Conservation (phyloP, 2,113 vertebrate species). For the Leptobrachium ailaonicum region DNA sequence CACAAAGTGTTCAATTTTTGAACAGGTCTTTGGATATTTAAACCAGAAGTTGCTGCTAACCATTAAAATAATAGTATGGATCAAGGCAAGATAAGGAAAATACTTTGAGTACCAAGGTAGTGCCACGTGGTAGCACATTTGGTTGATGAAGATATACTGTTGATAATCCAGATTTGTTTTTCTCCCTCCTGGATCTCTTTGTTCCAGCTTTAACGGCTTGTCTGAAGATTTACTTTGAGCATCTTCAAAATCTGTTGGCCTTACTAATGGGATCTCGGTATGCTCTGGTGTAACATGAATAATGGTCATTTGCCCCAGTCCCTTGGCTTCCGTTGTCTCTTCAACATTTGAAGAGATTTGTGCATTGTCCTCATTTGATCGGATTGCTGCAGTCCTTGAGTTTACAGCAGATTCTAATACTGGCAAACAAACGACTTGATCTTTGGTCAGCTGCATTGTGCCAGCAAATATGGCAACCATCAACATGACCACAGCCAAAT, state of each 20-base stretch:
- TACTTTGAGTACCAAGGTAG: slow-evolving; percentile 99
- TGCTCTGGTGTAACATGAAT: slow-evolving; percentile 68
- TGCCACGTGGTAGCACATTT: slow-evolving; percentile 97
- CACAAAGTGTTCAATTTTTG: slow-evolving; percentile 97
- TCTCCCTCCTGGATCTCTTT: slow-evolving; percentile 76
- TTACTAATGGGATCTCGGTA: slow-evolving; percentile 67
- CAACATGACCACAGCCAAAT: slow-evolving; percentile 94
- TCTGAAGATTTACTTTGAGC: slow-evolving; percentile 61
- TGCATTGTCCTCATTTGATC: slow-evolving; percentile 58
- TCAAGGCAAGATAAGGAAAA: slow-evolving; percentile 96
- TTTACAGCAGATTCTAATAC: slow-evolving; percentile 78
- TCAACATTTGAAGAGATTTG: slow-evolving; percentile 56
- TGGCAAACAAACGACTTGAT: slow-evolving; percentile 97
- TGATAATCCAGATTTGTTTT: slow-evolving; percentile 96
- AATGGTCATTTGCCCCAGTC: slow-evolving; percentile 56
- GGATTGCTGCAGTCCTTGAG: slow-evolving; percentile 60
- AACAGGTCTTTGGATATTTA: slow-evolving; percentile 98
- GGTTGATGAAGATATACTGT: slow-evolving; percentile 98
- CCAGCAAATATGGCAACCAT: slow-evolving; percentile 98
- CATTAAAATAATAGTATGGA: slow-evolving; percentile 96
- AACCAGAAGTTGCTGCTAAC: slow-evolving; percentile 99
- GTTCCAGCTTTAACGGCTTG: slow-evolving; percentile 66
- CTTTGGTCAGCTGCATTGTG: slow-evolving; percentile 98
- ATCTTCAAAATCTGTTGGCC: slow-evolving; percentile 64
- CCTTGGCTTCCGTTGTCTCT: slow-evolving; percentile 63